Base-by-base conservation (phyloP, 1,140 invertebrate genomes). In the Oncopodura yosiiana region DNA sequence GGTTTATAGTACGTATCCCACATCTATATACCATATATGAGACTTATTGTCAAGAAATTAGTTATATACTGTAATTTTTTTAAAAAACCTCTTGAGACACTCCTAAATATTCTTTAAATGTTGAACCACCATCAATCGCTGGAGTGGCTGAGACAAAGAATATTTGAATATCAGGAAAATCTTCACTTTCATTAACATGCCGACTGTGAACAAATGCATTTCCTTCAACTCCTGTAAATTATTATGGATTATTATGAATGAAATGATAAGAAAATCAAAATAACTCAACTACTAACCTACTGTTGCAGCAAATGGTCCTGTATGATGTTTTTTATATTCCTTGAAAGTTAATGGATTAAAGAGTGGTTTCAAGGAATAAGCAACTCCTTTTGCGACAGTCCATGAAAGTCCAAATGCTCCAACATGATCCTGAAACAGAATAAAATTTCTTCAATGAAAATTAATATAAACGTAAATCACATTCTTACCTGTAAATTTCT, bases 121-220 rank as follows among this genome's bases (percentile, higher is more conserved):
- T 50, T 3, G 46, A 49, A 14, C 66, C 54, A 56, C 59, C 59
- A 23, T 67, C 60, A 37, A 59, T 53, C 0, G 52, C 56, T 12
- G 56, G 48, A 6, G 56, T 59, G 1, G 36, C 42, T 1, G 56
- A 59, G 11, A 59, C 26, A 49, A 62, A 58, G 56, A 87, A 83
- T 4, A 86, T 66, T 64, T 89, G 84, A 34, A 89, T 75, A 65
- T 90, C 86, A 0, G 87, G 87, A 72, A 77, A 83, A 66, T 86
- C 82, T 14, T 76, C 71, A 0, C 55, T 64, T 4, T 71, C 66
- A 58, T 83, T 73, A 56, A 79, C 77, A 52, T 81, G 85, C 49
- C 75, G 74, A 27, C 37, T 63, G 53, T 52, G 30, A 23, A 58
- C 29, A 49, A 56, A 61, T 5, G 58, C 51, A 38, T 60, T 60